Conservation (phyloP, 2,113 vertebrate genomes). For the Microtus montanus region DNA sequence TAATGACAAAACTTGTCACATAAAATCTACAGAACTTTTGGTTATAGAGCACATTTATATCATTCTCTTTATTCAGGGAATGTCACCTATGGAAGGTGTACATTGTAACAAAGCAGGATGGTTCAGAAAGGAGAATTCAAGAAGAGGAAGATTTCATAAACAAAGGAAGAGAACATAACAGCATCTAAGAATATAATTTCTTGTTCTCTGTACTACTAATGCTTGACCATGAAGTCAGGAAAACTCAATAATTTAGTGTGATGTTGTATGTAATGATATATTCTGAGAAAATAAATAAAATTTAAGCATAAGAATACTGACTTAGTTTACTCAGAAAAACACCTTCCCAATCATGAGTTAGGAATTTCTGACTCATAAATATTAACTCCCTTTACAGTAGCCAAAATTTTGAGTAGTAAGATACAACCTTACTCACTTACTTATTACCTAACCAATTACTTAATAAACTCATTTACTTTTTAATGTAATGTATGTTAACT, state of each 20-base stretch:
- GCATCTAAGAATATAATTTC: not conserved
- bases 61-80: not conserved
- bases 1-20: not conserved
- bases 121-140: not conserved
- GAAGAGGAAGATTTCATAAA: not conserved
- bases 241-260: slow-evolving; percentile 2
- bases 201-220: not conserved
- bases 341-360: not conserved
- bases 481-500: not conserved
- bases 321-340: not conserved
- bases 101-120: not conserved
- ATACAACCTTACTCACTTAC: not conserved
- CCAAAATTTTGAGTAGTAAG: slow-evolving; percentile 26
- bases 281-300: slow-evolving; percentile 13
- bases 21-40: not conserved
- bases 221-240: not conserved
- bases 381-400: not conserved
- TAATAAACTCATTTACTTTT: not conserved
- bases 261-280: not conserved
- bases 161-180: not conserved
- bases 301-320: slow-evolving; percentile 23
- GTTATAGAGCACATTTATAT: not conserved
- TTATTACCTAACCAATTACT: not conserved
- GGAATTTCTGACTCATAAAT: not conserved
- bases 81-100: not conserved